These are phyloP conservation scores for Rissa tridactyla DNA, from an alignment of 2,113 vertebrate genomes.

Conservation along the genomic window DNA sequence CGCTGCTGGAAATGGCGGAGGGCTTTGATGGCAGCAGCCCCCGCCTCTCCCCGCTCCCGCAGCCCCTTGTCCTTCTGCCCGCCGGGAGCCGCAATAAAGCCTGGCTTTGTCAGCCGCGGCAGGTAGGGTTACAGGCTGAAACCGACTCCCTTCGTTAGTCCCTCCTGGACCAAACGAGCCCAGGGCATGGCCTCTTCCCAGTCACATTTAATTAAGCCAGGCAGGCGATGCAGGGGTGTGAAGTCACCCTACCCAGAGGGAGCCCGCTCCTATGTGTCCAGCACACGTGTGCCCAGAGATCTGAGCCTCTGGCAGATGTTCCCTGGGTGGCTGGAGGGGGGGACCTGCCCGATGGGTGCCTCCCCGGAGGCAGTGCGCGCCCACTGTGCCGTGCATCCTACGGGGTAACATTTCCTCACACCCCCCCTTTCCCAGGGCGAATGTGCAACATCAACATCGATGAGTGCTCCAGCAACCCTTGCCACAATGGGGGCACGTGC, in stretches of 20 bases:
- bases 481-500: slow-evolving; percentile 92
- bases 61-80: slow-evolving; percentile 4
- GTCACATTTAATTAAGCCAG: slow-evolving; percentile 59
- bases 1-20: slow-evolving; percentile 38
- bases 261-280: background rate
- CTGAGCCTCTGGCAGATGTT: rapidly evolving
- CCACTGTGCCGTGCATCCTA: rapidly evolving
- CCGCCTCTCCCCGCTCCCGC: background rate
- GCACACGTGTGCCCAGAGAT: background rate
- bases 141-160: background rate
- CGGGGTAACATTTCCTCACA: background rate
- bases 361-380: rapidly evolving
- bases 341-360: rapidly evolving
- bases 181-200: slow-evolving; percentile 45
- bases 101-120: background rate
- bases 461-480: slow-evolving; percentile 86
- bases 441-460: slow-evolving; percentile 94
- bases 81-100: slow-evolving; percentile 3
- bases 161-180: background rate
- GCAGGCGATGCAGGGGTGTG: slow-evolving; percentile 52
- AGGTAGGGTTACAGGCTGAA: slow-evolving; percentile 59
- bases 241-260: slow-evolving; percentile 18
- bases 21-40: slow-evolving; percentile 64
- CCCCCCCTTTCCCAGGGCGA: slow-evolving; percentile 67
- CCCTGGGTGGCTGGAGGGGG: background rate